These are phyloP conservation scores for Leuciscus waleckii DNA, from an alignment of 2,797 vertebrate genomes.

Conservation along the genomic window DNA sequence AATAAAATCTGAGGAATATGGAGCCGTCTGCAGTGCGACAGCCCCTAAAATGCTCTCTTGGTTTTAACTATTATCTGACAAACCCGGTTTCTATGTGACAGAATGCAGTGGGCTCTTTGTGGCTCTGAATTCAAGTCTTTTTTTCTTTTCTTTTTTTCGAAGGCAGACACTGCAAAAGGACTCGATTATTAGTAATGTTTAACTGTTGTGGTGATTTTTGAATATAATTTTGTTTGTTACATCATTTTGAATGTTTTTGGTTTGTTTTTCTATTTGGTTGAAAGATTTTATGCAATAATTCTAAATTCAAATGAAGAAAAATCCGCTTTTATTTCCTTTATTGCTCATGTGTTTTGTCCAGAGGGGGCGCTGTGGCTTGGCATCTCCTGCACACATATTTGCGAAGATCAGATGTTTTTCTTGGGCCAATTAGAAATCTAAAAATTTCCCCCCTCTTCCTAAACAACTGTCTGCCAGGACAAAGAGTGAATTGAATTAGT, in stretches of 20 bases:
- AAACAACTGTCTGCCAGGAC: slow-evolving; percentile 45
- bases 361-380: slow-evolving; percentile 40
- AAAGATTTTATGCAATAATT: slow-evolving; percentile 59
- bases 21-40: slow-evolving; percentile 35
- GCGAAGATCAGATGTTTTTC: slow-evolving; percentile 39
- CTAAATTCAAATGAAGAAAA: slow-evolving; percentile 42
- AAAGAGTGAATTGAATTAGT: slow-evolving; percentile 50
- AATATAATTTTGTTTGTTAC: slow-evolving; percentile 29
- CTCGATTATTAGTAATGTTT: slow-evolving; percentile 47
- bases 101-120: slow-evolving; percentile 41
- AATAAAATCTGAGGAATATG: slow-evolving; percentile 35
- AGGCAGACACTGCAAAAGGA: slow-evolving; percentile 39
- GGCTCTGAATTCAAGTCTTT: slow-evolving; percentile 22
- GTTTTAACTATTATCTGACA: slow-evolving; percentile 8
- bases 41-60: slow-evolving; percentile 27
- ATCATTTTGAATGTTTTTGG: slow-evolving; percentile 33
- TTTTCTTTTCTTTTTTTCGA: background rate
- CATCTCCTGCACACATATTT: slow-evolving; percentile 37
- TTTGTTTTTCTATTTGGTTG: slow-evolving; percentile 37
- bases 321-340: slow-evolving; percentile 1
- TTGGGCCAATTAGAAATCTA: slow-evolving; percentile 43
- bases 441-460: background rate
- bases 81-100: slow-evolving; percentile 37
- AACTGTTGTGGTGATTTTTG: slow-evolving; percentile 52
- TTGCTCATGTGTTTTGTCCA: slow-evolving; percentile 34